These are phyloP conservation scores for Horisme vitalbata DNA, from an alignment of 2,888 invertebrate species.

Conservation along the genomic window DNA sequence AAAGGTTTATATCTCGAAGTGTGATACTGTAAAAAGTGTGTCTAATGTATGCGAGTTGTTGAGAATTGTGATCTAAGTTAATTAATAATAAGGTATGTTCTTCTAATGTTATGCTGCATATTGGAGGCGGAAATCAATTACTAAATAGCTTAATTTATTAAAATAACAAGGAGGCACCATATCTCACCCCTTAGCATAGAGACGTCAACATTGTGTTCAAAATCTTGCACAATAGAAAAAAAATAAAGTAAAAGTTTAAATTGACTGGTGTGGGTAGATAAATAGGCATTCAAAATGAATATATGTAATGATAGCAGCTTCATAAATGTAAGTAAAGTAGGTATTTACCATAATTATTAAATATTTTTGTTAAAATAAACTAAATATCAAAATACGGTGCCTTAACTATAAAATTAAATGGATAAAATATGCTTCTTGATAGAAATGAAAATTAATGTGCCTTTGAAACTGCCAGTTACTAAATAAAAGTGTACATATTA, in stretches of 20 bases:
- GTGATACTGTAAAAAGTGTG: conserved; percentile 62
- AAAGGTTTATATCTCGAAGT: conserved; percentile 52
- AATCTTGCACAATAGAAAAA: no score
- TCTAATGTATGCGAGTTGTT: conserved; percentile 51
- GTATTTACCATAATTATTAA: no score
- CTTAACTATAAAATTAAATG: conserved; percentile 7
- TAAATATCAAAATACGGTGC: conserved; percentile 21
- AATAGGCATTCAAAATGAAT: no score
- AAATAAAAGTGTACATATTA: conserved; percentile 68
- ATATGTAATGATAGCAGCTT: background rate
- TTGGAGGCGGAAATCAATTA: conserved; percentile 13
- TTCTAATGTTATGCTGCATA: conserved; percentile 24
- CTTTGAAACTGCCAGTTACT: conserved; percentile 78
- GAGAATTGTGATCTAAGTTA: conserved; percentile 71
- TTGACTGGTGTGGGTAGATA: no score
- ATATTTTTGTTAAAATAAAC: no score
- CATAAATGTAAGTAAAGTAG: background rate
- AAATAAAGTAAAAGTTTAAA: no score
- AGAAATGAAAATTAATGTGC: conserved; percentile 49
- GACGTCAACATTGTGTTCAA: no score
- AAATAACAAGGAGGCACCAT: conserved; percentile 5
- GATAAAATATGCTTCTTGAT: conserved; percentile 13
- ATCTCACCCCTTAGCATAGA: background rate
- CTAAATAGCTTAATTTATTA: conserved; percentile 21
- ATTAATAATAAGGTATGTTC: conserved; percentile 46